Evolutionary conservation across 92 coral and sea anemone species (phyloP).

Genomic region (Metridium senile): DNA sequence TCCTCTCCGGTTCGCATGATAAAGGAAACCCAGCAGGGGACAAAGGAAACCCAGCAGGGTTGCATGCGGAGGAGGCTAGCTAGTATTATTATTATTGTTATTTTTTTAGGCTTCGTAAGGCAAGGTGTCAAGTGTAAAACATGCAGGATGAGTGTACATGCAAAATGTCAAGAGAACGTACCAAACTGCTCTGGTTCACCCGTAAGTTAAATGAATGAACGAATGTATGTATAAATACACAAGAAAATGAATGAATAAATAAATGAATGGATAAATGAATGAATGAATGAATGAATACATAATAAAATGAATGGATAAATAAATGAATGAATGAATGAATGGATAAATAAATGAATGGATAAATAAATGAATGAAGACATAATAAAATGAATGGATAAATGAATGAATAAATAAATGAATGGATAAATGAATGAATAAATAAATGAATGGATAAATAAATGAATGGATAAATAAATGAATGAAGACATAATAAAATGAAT

Average conservation of each 20-base stretch:
- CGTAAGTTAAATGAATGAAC: conserved; percentile 41
- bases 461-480: neutral
- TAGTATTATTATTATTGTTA: neutral
- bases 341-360: neutral
- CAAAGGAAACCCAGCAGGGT: too few relatives aligned
- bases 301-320: neutral
- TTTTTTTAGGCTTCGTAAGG: conserved; percentile 56
- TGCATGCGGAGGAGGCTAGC: too few relatives aligned
- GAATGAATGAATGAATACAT: neutral
- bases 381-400: too few relatives aligned
- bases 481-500: too few relatives aligned
- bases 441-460: neutral
- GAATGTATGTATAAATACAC: neutral
- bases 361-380: neutral
- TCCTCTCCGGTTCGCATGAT: too few relatives aligned
- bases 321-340: neutral
- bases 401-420: neutral
- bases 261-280: neutral
- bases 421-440: neutral
- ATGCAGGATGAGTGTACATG: conserved; percentile 92
- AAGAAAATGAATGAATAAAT: neutral
- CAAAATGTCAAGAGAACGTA: conserved; percentile 89
- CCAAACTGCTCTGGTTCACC: conserved; percentile 85
- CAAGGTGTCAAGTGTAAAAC: conserved; percentile 85
- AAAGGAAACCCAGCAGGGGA: too few relatives aligned